A percentile compares a stretch with the other conserved stretches of the same genome.
Conservation (phyloP, 2,113 vertebrate species). For the Puntigrus tetrazona region DNA sequence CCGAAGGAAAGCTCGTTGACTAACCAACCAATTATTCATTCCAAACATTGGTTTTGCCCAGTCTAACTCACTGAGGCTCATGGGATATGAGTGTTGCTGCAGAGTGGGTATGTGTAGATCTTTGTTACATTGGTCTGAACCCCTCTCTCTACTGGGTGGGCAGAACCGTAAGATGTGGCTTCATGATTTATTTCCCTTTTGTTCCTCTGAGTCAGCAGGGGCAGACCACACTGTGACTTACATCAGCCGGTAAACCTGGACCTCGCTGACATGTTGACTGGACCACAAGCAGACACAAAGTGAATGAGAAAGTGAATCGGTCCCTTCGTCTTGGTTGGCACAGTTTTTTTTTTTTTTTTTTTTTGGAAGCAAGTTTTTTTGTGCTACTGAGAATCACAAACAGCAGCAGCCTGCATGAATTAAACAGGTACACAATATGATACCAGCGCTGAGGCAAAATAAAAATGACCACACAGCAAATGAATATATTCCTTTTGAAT, state of each 20-base stretch:
- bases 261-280: slow-evolving; percentile 39
- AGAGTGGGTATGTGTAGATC: slow-evolving; percentile 28
- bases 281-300: slow-evolving; percentile 36
- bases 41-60: slow-evolving; percentile 43
- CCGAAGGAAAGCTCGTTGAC: neutral
- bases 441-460: neutral
- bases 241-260: slow-evolving; percentile 44
- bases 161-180: slow-evolving; percentile 48
- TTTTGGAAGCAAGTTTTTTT: neutral
- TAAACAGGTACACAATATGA: neutral
- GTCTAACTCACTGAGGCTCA: neutral
- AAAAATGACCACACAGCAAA: neutral
- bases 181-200: slow-evolving; percentile 49
- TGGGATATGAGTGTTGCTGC: slow-evolving; percentile 24
- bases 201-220: slow-evolving; percentile 58
- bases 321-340: slow-evolving; percentile 38
- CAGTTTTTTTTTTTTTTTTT: neutral
- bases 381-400: neutral
- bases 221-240: slow-evolving; percentile 51
- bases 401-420: neutral
- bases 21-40: slow-evolving; percentile 29
- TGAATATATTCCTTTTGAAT: neutral
- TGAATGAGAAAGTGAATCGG: slow-evolving; percentile 30
- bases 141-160: slow-evolving; percentile 45
- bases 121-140: slow-evolving; percentile 10